Percentiles rank a stretch among this genome's conserved stretches.
Conservation (phyloP, 1,140 invertebrate species). For the Bradynema listronoti region DNA sequence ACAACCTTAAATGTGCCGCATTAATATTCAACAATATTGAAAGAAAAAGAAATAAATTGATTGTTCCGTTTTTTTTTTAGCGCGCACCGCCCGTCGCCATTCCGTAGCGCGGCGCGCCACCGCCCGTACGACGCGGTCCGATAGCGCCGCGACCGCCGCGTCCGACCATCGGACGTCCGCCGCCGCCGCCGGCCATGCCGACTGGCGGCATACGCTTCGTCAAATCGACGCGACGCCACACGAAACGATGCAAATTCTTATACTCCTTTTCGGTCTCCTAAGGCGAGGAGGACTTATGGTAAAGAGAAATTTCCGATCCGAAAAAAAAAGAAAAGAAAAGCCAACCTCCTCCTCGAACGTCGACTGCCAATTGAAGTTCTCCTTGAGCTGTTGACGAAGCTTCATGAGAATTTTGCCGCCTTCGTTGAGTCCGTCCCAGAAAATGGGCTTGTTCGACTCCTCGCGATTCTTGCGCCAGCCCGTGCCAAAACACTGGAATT, state of each 20-base stretch:
- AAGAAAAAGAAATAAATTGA: too few species aligned
- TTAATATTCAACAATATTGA: too few species aligned
- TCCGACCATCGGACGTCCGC: too few species aligned
- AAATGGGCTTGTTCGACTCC: conserved; percentile 48
- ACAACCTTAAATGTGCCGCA: too few species aligned
- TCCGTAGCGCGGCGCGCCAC: too few species aligned
- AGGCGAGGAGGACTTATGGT: conserved; percentile 1
- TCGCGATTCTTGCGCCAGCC: conserved; percentile 54
- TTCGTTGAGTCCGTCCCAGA: conserved; percentile 49
- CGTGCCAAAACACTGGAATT: conserved; percentile 43
- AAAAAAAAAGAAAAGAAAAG: conserved; percentile 6
- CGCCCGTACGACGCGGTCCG: too few species aligned
- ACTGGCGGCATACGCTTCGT: conserved; percentile 18
- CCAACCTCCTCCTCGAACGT: conserved; percentile 43
- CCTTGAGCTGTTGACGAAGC: conserved; percentile 35
- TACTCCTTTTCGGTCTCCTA: conserved; percentile 31
- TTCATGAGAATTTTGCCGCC: conserved; percentile 49
- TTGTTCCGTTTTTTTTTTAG: too few species aligned
- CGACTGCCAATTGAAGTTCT: conserved; percentile 25
- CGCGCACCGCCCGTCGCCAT: too few species aligned
- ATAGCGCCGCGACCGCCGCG: too few species aligned
- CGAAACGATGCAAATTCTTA: conserved; percentile 33
- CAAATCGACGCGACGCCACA: conserved; percentile 48
- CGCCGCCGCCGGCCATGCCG: too few species aligned
- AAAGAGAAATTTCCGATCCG: conserved; percentile 5